Percentiles rank a stretch among this genome's conserved stretches.
phyloP scores from a whole-genome alignment of 2,113 vertebrate genomes.

The Cnemophilus loriae region DNA sequence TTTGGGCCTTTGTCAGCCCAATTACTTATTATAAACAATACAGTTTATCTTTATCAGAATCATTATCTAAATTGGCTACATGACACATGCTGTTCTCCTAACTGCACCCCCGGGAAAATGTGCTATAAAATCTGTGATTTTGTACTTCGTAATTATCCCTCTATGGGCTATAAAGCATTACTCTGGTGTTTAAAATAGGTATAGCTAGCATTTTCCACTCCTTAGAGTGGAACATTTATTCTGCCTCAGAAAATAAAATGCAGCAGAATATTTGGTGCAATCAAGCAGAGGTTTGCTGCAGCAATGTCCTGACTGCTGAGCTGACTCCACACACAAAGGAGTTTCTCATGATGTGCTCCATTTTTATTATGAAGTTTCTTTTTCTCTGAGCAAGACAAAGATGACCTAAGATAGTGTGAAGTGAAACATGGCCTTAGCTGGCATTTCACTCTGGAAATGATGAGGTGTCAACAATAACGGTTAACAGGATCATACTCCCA shows the following conservation, averaged over 20 bases:
- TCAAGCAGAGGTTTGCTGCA: not conserved
- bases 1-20: slow-evolving; percentile 82
- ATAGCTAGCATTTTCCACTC: slow-evolving; percentile 69
- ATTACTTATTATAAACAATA: slow-evolving; percentile 98
- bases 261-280: slow-evolving; percentile 43
- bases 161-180: slow-evolving; percentile 85
- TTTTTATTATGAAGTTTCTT: not conserved
- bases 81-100: slow-evolving; percentile 90
- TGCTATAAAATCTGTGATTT: slow-evolving; percentile 79
- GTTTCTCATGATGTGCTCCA: not conserved
- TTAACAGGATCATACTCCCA: slow-evolving; percentile 44
- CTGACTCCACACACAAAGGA: not conserved
- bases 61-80: slow-evolving; percentile 99
- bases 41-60: slow-evolving; percentile 96
- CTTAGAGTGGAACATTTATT: slow-evolving; percentile 29
- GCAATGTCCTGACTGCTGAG: not conserved
- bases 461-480: slow-evolving; percentile 13
- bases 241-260: slow-evolving; percentile 57
- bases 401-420: not conserved
- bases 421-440: not conserved
- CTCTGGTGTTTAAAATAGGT: slow-evolving; percentile 80
- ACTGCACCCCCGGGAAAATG: slow-evolving; percentile 87
- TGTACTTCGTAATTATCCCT: slow-evolving; percentile 92
- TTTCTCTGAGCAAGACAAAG: not conserved
- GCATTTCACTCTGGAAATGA: slow-evolving; percentile 13